Percentiles rank a stretch among this genome's conserved stretches.
Evolutionary conservation across 2,797 vertebrate species (phyloP).

Genomic region (Siniperca undulata): DNA sequence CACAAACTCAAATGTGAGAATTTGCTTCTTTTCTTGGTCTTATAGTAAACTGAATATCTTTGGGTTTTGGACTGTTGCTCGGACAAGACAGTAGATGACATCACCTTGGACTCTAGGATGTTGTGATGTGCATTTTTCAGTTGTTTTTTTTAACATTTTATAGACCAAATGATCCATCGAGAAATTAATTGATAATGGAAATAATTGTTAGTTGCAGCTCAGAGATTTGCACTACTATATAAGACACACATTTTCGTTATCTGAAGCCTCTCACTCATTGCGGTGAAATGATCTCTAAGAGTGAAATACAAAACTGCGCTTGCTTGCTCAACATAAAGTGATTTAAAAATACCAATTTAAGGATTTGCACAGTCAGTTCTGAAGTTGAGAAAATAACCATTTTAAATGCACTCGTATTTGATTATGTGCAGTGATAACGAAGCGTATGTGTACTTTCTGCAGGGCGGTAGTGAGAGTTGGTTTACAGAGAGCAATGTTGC

Average conservation of each 20-base stretch:
- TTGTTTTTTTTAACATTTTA: neutral
- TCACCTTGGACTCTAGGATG: neutral
- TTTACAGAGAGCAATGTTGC: slow-evolving; percentile 98
- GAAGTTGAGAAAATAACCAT: neutral
- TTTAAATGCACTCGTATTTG: neutral
- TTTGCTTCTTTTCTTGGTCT: neutral
- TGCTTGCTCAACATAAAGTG: neutral
- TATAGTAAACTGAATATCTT: neutral
- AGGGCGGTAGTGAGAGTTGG: slow-evolving; percentile 99
- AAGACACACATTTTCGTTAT: neutral
- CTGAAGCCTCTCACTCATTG: neutral
- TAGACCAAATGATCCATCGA: neutral
- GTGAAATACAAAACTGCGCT: neutral
- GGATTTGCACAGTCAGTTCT: neutral
- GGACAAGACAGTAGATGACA: neutral
- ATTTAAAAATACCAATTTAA: neutral
- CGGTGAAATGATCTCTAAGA: neutral
- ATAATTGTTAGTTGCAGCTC: neutral
- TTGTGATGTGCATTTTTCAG: neutral
- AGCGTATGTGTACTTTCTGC: neutral
- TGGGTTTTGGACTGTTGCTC: neutral
- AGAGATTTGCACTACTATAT: neutral
- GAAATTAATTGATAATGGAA: neutral
- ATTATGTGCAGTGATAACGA: neutral
- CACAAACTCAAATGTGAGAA: neutral